These are phyloP conservation scores for Montifringilla adamsi DNA, from an alignment of 2,113 vertebrate genomes.

Conservation along the genomic window DNA sequence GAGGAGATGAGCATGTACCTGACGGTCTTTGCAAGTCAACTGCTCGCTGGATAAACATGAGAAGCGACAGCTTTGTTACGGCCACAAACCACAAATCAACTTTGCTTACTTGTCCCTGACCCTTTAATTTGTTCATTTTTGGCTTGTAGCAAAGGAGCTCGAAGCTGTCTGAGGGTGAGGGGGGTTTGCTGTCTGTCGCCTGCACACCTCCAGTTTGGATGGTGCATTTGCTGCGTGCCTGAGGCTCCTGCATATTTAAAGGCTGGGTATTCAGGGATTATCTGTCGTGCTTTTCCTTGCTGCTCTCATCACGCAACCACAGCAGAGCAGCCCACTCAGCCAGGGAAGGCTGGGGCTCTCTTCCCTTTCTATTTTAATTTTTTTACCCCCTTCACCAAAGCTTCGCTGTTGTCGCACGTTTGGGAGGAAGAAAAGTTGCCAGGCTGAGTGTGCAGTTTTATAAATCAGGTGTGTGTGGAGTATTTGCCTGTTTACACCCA, in stretches of 20 bases:
- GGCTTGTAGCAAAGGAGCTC: background rate
- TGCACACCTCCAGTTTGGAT: slow-evolving; percentile 65
- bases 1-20: background rate
- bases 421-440: background rate
- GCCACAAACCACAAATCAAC: background rate
- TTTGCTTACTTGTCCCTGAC: background rate
- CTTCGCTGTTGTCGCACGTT: background rate
- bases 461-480: background rate
- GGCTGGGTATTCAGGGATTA: slow-evolving; percentile 86
- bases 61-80: background rate
- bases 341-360: background rate
- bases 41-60: background rate
- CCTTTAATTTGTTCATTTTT: background rate
- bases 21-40: background rate
- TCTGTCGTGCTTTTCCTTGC: slow-evolving; percentile 81
- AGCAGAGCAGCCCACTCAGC: slow-evolving; percentile 67
- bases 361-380: background rate
- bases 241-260: slow-evolving; percentile 90
- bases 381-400: background rate
- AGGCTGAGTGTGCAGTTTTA: background rate
- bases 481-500: background rate
- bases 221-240: slow-evolving; percentile 82
- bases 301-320: slow-evolving; percentile 84
- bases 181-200: background rate
- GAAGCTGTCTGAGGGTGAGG: background rate